A percentile compares a stretch with the other conserved stretches of the same genome.
These are phyloP conservation scores for Triops cancriformis DNA, from an alignment of 1,140 invertebrate species.

Conservation along the genomic window DNA sequence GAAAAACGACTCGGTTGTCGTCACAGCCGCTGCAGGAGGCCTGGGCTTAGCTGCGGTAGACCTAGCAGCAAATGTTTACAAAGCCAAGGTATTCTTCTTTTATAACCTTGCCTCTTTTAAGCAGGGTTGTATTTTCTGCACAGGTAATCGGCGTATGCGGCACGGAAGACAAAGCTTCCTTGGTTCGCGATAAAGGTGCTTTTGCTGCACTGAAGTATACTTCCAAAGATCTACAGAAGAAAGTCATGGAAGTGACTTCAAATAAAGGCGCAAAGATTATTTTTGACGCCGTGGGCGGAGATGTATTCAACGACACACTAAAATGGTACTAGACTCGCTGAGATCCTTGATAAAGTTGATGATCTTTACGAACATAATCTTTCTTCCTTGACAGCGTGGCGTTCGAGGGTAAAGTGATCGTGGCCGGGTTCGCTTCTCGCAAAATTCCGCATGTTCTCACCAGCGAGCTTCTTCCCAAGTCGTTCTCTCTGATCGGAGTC, in stretches of 20 bases:
- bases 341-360: background rate
- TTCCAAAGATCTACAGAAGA: slow-evolving; percentile 44
- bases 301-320: slow-evolving; percentile 47
- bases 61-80: slow-evolving; percentile 52
- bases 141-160: slow-evolving; percentile 53
- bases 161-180: slow-evolving; percentile 45
- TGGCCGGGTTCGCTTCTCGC: slow-evolving; percentile 47
- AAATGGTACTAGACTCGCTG: slow-evolving; percentile 41
- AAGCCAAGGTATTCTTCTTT: slow-evolving; percentile 43
- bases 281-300: slow-evolving; percentile 51
- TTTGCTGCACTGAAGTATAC: slow-evolving; percentile 49
- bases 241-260: slow-evolving; percentile 46
- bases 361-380: slow-evolving; percentile 18
- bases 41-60: slow-evolving; percentile 53
- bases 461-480: slow-evolving; percentile 38
- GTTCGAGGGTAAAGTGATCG: slow-evolving; percentile 46
- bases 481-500: slow-evolving; percentile 47
- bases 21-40: slow-evolving; percentile 52
- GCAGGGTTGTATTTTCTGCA: background rate
- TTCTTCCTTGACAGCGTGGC: slow-evolving; percentile 37
- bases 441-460: slow-evolving; percentile 39
- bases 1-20: slow-evolving; percentile 45
- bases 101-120: slow-evolving; percentile 26
- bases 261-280: slow-evolving; percentile 48
- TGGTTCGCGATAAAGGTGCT: slow-evolving; percentile 50